phyloP scores from a whole-genome alignment of 2,888 invertebrate species.

The Mycogona germanica region DNA sequence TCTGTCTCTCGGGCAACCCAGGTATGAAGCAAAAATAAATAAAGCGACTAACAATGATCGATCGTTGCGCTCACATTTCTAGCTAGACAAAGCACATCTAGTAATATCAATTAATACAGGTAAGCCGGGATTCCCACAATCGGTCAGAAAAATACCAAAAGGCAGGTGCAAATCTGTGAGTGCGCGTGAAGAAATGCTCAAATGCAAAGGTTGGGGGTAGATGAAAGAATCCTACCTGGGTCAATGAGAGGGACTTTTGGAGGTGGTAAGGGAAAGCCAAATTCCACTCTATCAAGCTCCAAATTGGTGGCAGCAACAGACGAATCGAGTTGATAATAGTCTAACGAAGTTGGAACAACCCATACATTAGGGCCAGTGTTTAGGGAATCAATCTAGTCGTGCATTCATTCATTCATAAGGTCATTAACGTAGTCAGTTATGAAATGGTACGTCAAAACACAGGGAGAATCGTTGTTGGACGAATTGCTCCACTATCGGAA shows the following conservation, averaged over 20 bases:
- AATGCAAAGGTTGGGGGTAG: neutral
- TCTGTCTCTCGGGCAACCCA: too few species aligned
- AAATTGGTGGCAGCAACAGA: constrained; percentile 10
- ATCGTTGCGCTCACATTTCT: too few species aligned
- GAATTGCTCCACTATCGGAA: too few species aligned
- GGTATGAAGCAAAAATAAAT: too few species aligned
- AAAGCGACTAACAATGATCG: too few species aligned
- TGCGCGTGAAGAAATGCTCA: constrained; percentile 3
- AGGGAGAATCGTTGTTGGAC: too few species aligned
- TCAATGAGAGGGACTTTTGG: constrained; percentile 21
- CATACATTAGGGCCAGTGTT: constrained; percentile 1
- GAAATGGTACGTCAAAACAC: neutral
- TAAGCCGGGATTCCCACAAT: too few species aligned
- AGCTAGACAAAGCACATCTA: too few species aligned
- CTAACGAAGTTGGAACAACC: constrained; percentile 11
- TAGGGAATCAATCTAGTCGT: neutral
- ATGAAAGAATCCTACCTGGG: constrained; percentile 13
- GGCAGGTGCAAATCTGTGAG: too few species aligned
- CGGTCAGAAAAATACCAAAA: too few species aligned
- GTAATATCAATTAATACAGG: too few species aligned
- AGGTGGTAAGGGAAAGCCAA: constrained; percentile 18
- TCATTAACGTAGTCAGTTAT: neutral
- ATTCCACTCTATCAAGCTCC: constrained; percentile 16
- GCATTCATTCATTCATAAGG: neutral
- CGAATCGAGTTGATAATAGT: constrained; percentile 10